Base-by-base conservation (phyloP, 2,888 invertebrate species). In the Ectropis crepuscularia region DNA sequence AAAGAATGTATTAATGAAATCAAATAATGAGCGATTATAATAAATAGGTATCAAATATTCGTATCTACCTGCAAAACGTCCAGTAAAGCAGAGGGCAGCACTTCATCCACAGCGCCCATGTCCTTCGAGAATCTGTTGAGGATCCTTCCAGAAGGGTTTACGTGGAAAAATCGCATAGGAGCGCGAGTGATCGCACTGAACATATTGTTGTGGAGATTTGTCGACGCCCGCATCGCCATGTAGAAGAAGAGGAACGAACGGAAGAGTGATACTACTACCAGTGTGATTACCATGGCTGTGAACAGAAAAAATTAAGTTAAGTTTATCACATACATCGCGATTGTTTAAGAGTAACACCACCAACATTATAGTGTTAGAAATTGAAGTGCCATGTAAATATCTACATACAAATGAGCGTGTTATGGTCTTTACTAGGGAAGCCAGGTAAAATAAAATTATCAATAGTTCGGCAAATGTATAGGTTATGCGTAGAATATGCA, bases 91-190 rank as follows among this genome's bases (percentile, higher is more conserved):
- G 90, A 87, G 0, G 95, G 95, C 63, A 95, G 73, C 6, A 95
- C 85, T 75, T 95, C 95, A 73, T 95, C 95, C 0, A 95, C 94
- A 0, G 95, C 94, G 0, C 95, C 97, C 94, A 97, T 96, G 77
- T 98, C 98, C 85, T 98, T 98, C 0, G 98, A 96, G 88, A 98
- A 98, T 36, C 98, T 93, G 88, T 98, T 98, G 50, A 98, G 90
- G 74, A 98, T 96, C 50, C 96, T 90, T 0, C 96, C 96, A 0
- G 96, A 96, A 0, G 97, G 96, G 86, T 98, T 98, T 5, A 95
- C 95, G 81, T 98, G 97, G 89, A 98, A 98, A 90, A 98, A 98
- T 28, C 95, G 93, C 95, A 98, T 96, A 0, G 96, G 95, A 0
- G 97, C 96, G 12, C 96, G 93, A 4, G 97, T 96, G 16, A 98